Conservation (phyloP, 1,140 invertebrate genomes). For the Ceratosolen solmsi region DNA sequence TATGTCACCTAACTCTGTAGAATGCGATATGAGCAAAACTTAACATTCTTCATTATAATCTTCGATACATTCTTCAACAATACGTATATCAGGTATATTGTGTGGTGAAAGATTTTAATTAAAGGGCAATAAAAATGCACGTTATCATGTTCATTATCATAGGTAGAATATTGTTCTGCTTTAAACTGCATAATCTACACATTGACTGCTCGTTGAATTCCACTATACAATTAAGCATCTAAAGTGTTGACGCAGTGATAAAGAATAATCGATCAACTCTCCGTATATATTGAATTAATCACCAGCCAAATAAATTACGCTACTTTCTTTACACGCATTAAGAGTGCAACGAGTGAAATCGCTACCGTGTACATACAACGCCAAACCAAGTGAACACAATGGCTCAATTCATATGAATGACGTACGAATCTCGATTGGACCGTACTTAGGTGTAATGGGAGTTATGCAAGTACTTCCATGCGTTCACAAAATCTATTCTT, state of each 20-base stretch:
- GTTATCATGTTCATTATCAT: too few species aligned
- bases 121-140: too few species aligned
- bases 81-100: too few species aligned
- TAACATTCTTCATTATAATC: too few species aligned
- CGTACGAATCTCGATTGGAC: constrained; percentile 19
- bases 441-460: not conserved
- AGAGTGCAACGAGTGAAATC: not conserved
- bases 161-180: too few species aligned
- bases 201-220: too few species aligned
- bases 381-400: constrained; percentile 13
- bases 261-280: not conserved
- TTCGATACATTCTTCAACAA: too few species aligned
- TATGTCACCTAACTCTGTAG: not conserved
- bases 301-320: not conserved
- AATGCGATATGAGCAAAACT: not conserved
- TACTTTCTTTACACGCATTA: not conserved
- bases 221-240: too few species aligned
- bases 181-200: too few species aligned
- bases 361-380: not conserved
- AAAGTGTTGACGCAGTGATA: not conserved
- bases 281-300: not conserved
- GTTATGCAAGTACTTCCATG: not conserved
- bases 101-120: too few species aligned
- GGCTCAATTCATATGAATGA: constrained; percentile 21
- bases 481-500: not conserved